These are phyloP conservation scores for Plutella xylostella DNA, from an alignment of 2,888 invertebrate genomes.

Conservation along the genomic window DNA sequence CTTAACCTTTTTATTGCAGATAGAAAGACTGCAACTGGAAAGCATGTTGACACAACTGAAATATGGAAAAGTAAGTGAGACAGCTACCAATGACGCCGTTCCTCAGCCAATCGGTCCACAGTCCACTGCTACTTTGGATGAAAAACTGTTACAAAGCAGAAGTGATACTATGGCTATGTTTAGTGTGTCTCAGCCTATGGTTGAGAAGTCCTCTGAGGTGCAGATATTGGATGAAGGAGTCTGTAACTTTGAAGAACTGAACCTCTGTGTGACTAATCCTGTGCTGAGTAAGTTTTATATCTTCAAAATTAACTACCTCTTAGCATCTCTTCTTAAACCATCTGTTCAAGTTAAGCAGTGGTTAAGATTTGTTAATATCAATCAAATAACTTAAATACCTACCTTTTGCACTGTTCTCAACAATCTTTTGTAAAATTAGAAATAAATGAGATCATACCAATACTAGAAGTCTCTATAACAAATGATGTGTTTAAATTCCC, in stretches of 20 bases:
- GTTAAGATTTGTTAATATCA: too few relatives aligned
- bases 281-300: constrained; percentile 28
- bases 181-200: neutral
- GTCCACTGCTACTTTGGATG: neutral
- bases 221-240: constrained; percentile 19
- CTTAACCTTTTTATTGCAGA: constrained; percentile 27
- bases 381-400: too few relatives aligned
- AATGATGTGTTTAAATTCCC: too few relatives aligned
- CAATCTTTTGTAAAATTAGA: neutral
- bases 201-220: neutral
- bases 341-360: too few relatives aligned
- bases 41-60: constrained; percentile 25
- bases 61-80: neutral
- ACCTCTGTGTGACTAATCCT: constrained; percentile 31
- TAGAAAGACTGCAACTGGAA: constrained; percentile 48
- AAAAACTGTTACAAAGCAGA: too few relatives aligned
- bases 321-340: too few relatives aligned
- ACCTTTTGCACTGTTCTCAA: too few relatives aligned
- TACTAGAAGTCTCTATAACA: too few relatives aligned
- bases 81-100: too few relatives aligned
- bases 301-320: too few relatives aligned
- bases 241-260: constrained; percentile 35
- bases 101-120: neutral
- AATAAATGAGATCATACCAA: neutral
- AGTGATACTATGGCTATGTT: too few relatives aligned